phyloP scores from a whole-genome alignment of 1,140 invertebrate species.

The Plodia interpunctella region DNA sequence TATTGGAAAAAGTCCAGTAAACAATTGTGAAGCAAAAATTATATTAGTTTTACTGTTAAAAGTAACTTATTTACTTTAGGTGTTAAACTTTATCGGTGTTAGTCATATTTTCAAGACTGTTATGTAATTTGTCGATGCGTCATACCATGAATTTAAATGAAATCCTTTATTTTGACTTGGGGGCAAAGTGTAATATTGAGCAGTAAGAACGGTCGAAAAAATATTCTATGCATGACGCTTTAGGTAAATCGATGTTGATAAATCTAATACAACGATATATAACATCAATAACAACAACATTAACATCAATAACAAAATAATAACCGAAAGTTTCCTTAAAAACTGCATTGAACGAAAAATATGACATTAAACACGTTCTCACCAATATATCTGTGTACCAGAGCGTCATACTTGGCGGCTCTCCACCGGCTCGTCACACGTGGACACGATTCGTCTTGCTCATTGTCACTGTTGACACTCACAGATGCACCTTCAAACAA shows the following conservation, averaged over 20 bases:
- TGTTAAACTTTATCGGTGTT: neutral
- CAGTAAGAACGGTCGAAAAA: too few relatives aligned
- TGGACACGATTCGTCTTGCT: conserved; percentile 51
- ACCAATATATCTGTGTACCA: conserved; percentile 74
- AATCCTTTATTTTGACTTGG: neutral
- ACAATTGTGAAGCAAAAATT: neutral
- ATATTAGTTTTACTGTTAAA: neutral
- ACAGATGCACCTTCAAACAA: conserved; percentile 37
- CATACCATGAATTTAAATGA: neutral
- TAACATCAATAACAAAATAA: neutral
- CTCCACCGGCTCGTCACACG: conserved; percentile 60
- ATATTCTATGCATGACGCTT: too few relatives aligned
- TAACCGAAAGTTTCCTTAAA: conserved; percentile 15
- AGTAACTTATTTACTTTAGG: neutral
- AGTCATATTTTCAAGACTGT: neutral
- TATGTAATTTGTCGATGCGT: neutral
- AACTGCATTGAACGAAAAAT: conserved; percentile 27
- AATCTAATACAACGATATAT: too few relatives aligned
- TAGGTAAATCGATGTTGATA: too few relatives aligned
- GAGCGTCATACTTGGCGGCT: conserved; percentile 69
- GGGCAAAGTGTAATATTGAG: too few relatives aligned
- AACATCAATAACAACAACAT: too few relatives aligned
- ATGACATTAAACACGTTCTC: conserved; percentile 29
- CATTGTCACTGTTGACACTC: conserved; percentile 57
- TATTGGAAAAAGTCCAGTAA: conserved; percentile 18